These are phyloP conservation scores for Pedetes capensis DNA, from an alignment of 2,113 vertebrate genomes.

Conservation along the genomic window DNA sequence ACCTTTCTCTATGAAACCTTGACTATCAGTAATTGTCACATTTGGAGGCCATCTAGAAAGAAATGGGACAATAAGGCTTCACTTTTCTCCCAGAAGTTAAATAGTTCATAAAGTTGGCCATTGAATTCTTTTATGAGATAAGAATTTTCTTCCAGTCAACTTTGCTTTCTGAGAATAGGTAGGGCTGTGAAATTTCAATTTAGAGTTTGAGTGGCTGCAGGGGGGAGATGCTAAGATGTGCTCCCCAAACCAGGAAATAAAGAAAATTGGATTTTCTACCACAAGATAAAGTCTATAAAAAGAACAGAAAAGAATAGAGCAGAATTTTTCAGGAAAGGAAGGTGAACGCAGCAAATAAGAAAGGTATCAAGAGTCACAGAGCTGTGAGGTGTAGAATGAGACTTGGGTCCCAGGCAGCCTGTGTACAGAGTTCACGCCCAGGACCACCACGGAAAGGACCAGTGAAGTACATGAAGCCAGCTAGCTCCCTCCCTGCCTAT, in stretches of 20 bases:
- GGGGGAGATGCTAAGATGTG: neutral
- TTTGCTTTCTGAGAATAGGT: conserved; percentile 43
- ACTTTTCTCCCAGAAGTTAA: conserved; percentile 61
- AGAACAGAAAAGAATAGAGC: neutral
- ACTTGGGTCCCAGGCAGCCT: neutral
- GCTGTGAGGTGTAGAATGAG: neutral
- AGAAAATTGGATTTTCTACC: conserved; percentile 58
- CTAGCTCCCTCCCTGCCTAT: neutral
- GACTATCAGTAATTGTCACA: conserved; percentile 62
- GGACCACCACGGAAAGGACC: neutral
- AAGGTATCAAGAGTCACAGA: neutral
- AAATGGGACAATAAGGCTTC: conserved; percentile 48
- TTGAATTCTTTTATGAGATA: conserved; percentile 61
- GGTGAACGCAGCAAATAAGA: neutral
- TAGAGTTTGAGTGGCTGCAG: conserved; percentile 53
- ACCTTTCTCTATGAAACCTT: conserved; percentile 46
- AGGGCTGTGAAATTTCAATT: conserved; percentile 64
- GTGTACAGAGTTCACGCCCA: neutral
- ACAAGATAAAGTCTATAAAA: conserved; percentile 46
- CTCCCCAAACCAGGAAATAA: conserved; percentile 49
- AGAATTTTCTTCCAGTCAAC: conserved; percentile 37
- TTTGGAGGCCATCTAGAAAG: conserved; percentile 58
- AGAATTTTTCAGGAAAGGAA: conserved; percentile 41
- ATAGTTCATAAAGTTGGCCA: conserved; percentile 62
- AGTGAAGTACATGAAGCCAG: neutral